Evolutionary conservation across 1,140 invertebrate genomes (phyloP), one percentile per base, ranked within the genome.

Genomic region (Drosophila obscura): DNA sequence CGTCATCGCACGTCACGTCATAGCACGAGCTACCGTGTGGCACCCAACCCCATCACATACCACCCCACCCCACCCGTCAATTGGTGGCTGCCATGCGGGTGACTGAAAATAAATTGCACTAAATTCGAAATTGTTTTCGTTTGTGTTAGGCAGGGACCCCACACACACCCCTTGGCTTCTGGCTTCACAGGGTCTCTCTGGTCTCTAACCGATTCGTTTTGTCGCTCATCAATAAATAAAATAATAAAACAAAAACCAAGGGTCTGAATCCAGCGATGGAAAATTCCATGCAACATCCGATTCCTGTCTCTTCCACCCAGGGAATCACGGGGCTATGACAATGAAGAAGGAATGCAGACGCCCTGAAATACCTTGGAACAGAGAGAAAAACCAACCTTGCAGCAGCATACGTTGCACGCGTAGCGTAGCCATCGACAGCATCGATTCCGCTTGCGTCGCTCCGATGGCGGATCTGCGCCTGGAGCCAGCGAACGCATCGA

Each of bases 401-500:
- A 82, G 44, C 82, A 87, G 61, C 82, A 87, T 16, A 73, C 52
- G 22, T 79, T 78, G 59, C 71, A 76, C 24, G 57, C 43, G 16
- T 79, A 75, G 2, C 80, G 69, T 15, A 91, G 51, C 68, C 76
- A 83, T 51, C 76, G 80, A 24, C 80, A 83, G 53, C 73, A 83
- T 15, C 81, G 73, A 74, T 85, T 85, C 16, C 55, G 46, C n/a
- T 59, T 58, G 13, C 71, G 80, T 19, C 51, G 67, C 41, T 76
- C 77, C 2, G 73, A 53, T 15, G 72, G 76, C 11, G 66, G 26
- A n/a, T 65, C 52, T 1, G 61, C 31, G 31, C 74, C 82, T 6
- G 43, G 31, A 7, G 39, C 66, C 41, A 81, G 81, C n/a, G 88
- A 88, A 16, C 77, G 59, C 73, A 90, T 77, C 11, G 88, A 90